Evolutionary conservation across 2,888 invertebrate genomes (phyloP).

Genomic region (Eilema caniola): DNA sequence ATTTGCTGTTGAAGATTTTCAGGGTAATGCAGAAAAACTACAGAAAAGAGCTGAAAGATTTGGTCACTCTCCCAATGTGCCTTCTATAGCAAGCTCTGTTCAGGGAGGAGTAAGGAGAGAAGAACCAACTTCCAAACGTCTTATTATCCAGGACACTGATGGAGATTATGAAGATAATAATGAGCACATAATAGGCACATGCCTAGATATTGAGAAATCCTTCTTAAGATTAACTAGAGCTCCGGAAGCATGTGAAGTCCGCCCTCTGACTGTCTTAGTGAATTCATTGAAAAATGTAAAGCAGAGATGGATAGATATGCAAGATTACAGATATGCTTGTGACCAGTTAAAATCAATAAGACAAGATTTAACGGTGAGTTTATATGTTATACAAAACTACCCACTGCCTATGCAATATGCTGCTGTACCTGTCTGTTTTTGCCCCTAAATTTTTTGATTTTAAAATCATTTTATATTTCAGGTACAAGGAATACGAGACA

Average conservation of each 20-base stretch:
- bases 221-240: constrained; percentile 98
- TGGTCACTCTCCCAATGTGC: constrained; percentile 80
- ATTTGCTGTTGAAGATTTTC: constrained; percentile 89
- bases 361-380: constrained; percentile 98
- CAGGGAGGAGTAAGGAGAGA: constrained; percentile 68
- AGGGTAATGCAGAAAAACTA: constrained; percentile 92
- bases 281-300: constrained; percentile 96
- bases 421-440: neutral
- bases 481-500: constrained; percentile 98
- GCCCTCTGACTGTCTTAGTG: constrained; percentile 95
- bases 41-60: constrained; percentile 97
- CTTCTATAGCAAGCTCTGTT: constrained; percentile 81
- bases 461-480: constrained; percentile 63
- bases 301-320: constrained; percentile 94
- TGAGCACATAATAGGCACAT: constrained; percentile 97
- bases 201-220: constrained; percentile 97
- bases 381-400: neutral
- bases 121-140: constrained; percentile 68
- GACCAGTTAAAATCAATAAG: constrained; percentile 99
- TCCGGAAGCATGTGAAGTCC: constrained; percentile 96
- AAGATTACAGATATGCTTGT: constrained; percentile 98
- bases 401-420: neutral
- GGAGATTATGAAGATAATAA: constrained; percentile 94
- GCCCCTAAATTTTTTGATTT: neutral
- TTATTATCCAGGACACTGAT: constrained; percentile 87